Evolutionary conservation across 2,113 vertebrate genomes (phyloP).

Genomic region (Tragelaphus imberbis): DNA sequence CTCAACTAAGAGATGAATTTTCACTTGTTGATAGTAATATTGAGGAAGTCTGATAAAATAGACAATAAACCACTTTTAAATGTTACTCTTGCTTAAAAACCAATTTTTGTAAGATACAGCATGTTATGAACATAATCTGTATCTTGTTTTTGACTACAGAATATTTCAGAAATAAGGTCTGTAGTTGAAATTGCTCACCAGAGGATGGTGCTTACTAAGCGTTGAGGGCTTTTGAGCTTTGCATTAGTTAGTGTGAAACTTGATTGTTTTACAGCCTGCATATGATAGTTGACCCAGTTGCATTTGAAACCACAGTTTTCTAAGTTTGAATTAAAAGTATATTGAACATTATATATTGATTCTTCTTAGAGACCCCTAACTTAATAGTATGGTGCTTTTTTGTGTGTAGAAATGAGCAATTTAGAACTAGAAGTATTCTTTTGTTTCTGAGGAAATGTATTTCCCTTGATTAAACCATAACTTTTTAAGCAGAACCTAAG

Average conservation of each 20-base stretch:
- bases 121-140: neutral
- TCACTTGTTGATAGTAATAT: constrained; percentile 7
- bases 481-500: neutral
- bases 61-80: neutral
- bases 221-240: neutral
- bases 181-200: neutral
- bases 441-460: neutral
- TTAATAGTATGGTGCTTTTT: neutral
- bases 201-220: neutral
- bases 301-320: neutral
- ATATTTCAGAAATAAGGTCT: neutral
- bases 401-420: neutral
- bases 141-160: constrained; percentile 11
- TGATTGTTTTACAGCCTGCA: neutral
- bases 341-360: neutral
- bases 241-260: neutral
- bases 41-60: constrained; percentile 36
- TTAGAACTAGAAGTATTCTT: neutral
- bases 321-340: neutral
- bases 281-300: neutral
- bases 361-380: neutral
- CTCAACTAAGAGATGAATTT: constrained; percentile 25
- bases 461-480: neutral
- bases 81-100: neutral
- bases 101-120: neutral